Percentiles rank a stretch among this genome's conserved stretches.
Evolutionary conservation across 2,113 vertebrate genomes (phyloP).

Genomic region (Pungitius pungitius): DNA sequence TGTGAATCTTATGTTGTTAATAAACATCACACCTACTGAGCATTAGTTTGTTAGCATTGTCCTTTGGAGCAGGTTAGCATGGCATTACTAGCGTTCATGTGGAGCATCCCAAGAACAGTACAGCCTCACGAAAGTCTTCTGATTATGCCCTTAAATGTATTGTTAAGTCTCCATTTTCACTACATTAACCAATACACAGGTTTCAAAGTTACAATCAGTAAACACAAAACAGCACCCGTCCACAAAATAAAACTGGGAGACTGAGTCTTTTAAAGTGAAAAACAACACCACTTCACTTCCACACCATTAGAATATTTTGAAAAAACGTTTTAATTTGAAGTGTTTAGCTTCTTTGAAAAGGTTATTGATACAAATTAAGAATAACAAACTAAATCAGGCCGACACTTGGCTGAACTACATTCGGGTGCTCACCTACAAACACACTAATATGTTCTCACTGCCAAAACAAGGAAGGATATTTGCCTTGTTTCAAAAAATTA

Average conservation of each 20-base stretch:
- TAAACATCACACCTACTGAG: neutral
- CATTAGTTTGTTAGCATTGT: neutral
- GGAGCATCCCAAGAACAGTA: neutral
- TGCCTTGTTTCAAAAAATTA: slow-evolving; percentile 24
- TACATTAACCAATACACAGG: neutral
- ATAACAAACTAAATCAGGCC: slow-evolving; percentile 16
- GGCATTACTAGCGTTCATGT: neutral
- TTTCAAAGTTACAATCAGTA: neutral
- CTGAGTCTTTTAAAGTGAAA: neutral
- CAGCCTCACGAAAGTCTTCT: neutral
- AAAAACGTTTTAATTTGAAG: slow-evolving; percentile 3
- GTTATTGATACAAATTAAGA: slow-evolving; percentile 24
- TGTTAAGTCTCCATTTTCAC: neutral
- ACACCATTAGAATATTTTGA: neutral
- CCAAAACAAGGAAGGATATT: slow-evolving; percentile 42
- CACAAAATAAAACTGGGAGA: neutral
- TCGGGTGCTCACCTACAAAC: slow-evolving; percentile 23
- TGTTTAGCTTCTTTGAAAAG: slow-evolving; percentile 5
- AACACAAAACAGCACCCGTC: neutral
- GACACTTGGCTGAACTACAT: slow-evolving; percentile 37
- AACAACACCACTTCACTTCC: slow-evolving; percentile 12
- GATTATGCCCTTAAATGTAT: neutral
- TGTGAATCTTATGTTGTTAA: neutral
- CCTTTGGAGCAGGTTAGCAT: neutral
- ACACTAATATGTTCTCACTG: slow-evolving; percentile 32